Conservation (phyloP, 2,797 vertebrate genomes). For the Hapalemur alaotrensis region DNA sequence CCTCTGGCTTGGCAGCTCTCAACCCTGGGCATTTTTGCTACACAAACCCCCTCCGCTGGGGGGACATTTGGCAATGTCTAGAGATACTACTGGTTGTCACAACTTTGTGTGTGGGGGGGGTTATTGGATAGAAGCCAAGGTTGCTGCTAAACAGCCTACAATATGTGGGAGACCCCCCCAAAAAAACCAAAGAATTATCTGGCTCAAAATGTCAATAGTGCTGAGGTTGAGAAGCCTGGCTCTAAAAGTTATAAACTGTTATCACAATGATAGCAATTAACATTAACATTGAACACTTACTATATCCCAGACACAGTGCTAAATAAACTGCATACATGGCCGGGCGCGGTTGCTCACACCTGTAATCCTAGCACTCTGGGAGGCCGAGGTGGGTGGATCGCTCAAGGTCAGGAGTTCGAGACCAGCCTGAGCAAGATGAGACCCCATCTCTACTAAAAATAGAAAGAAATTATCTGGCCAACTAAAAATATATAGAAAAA, state of each 20-base stretch:
- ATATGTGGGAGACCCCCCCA: too few species aligned
- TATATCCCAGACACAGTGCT: neutral
- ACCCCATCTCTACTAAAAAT: too few species aligned
- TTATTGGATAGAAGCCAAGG: neutral
- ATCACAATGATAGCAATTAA: neutral
- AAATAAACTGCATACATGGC: neutral
- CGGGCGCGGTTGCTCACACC: too few species aligned
- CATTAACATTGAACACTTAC: neutral
- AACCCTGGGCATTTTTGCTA: neutral
- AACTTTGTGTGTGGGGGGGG: neutral
- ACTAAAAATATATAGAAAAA: too few species aligned
- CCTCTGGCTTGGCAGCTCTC: neutral
- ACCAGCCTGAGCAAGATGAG: too few species aligned
- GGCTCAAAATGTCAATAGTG: neutral
- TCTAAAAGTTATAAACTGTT: neutral
- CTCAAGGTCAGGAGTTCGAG: too few species aligned
- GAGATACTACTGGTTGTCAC: neutral
- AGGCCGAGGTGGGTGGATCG: too few species aligned
- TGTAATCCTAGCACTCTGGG: too few species aligned
- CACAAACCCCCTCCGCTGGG: neutral
- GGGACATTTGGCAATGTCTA: neutral
- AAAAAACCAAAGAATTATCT: neutral
- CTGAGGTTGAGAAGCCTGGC: neutral
- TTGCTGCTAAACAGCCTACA: neutral
- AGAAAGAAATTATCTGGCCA: too few species aligned